Evolutionary conservation across 2,888 invertebrate species (phyloP), one percentile per base, ranked within the genome.

Genomic region (Oscheius sp.): DNA sequence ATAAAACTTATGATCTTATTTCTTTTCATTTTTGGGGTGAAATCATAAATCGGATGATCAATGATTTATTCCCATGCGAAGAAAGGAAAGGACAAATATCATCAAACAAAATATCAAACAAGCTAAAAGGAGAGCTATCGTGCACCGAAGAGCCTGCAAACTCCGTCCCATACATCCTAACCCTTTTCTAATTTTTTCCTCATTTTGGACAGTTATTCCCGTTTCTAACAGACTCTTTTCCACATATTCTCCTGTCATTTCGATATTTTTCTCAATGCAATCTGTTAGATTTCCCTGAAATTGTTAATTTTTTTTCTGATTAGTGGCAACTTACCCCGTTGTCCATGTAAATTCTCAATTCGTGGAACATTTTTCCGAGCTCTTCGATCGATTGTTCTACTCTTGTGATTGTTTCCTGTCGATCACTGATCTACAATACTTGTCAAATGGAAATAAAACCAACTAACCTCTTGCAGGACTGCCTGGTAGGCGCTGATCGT

Each of bases 371-470:
- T n/a, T 18, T 27, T 7, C 49, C 66, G 9, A 66, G 52, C n/a
- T 66, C 66, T 49, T 49, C 52, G 49, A 66, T 66, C 2, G 66
- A 66, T n/a, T 27, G 23, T 27, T 66, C 66, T 6, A 66, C 29
- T 27, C 52, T 12, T 21, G 18, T 25, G 16, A 66, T 66, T 29
- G 66, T 66, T 29, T 2, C 16, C 9, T 66, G 66, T 9, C 66
- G 49, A 1, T 66, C 66, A 0, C 27, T 21, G 12, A 63, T 27
- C 63, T 45, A 25, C 12, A 45, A 41, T 27, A 27, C n/a, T 16
- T 12, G 3, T 58, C 27, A n/a, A 23, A 2, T 3, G 23, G 27
- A 1, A 58, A 27, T 58, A 35, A 9, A 35, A 9, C 5, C 3
- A 9, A 9, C 6, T 13, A 5, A 61, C 61, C 43, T 61, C 61